Percentiles rank a stretch among this genome's conserved stretches.
These are phyloP conservation scores for Corythoichthys intestinalis DNA, from an alignment of 2,113 vertebrate species.

Conservation along the genomic window DNA sequence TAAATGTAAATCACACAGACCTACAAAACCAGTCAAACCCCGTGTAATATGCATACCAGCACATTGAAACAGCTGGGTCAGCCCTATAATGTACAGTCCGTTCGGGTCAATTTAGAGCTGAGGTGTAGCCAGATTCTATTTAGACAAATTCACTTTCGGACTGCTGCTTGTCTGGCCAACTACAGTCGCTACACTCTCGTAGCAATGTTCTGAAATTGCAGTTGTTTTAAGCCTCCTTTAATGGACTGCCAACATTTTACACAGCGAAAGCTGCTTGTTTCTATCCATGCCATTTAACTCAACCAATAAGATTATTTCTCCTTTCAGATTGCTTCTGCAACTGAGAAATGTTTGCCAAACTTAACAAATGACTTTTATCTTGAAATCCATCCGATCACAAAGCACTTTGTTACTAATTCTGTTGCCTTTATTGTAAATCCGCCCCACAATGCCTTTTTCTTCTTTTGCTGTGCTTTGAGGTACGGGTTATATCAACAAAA, in stretches of 20 bases:
- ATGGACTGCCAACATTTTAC: background rate
- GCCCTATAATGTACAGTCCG: background rate
- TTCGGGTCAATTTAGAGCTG: background rate
- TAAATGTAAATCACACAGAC: too few species aligned
- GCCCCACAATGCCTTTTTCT: conserved; percentile 28
- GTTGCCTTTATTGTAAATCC: conserved; percentile 19
- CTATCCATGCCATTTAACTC: conserved; percentile 23
- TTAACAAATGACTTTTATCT: conserved; percentile 2
- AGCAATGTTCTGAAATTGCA: background rate
- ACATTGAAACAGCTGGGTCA: background rate
- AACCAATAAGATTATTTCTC: conserved; percentile 38
- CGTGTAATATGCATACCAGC: too few species aligned
- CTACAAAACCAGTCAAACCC: too few species aligned
- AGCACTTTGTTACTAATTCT: conserved; percentile 54
- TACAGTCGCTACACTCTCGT: background rate
- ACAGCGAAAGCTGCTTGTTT: background rate
- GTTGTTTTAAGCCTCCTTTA: background rate
- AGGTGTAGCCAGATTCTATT: conserved; percentile 1
- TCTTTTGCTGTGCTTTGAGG: conserved; percentile 25
- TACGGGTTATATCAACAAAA: conserved; percentile 26
- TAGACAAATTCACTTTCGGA: background rate
- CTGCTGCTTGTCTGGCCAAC: conserved; percentile 1
- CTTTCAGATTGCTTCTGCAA: background rate
- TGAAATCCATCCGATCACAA: conserved; percentile 45
- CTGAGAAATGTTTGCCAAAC: conserved; percentile 14